These are phyloP conservation scores for Drosophila colorata DNA, from an alignment of 2,888 invertebrate species.

Conservation along the genomic window DNA sequence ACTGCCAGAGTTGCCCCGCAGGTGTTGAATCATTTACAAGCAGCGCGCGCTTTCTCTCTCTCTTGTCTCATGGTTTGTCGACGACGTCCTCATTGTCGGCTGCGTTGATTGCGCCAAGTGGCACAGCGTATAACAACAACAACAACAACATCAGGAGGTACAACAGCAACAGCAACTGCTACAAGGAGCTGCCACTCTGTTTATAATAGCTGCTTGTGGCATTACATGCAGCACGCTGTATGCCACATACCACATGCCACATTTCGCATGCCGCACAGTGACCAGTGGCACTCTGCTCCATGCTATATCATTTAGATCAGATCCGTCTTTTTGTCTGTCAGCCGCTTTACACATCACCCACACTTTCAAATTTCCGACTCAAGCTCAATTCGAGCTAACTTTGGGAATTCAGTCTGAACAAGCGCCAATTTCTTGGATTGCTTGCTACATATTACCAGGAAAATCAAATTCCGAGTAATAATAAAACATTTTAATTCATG, in stretches of 20 bases:
- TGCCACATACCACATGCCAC: background rate
- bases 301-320: slow-evolving; percentile 45
- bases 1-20: slow-evolving; percentile 55
- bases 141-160: slow-evolving; percentile 16
- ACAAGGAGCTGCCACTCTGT: slow-evolving; percentile 22
- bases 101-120: slow-evolving; percentile 64
- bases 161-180: slow-evolving; percentile 11
- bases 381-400: background rate
- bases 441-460: background rate
- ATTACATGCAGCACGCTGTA: slow-evolving; percentile 18
- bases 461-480: background rate
- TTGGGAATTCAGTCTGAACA: background rate
- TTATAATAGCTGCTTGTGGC: slow-evolving; percentile 60
- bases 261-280: slow-evolving; percentile 6
- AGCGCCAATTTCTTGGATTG: background rate
- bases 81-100: slow-evolving; percentile 53
- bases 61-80: slow-evolving; percentile 29
- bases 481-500: too few species aligned
- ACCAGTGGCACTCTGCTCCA: slow-evolving; percentile 15
- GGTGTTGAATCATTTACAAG: slow-evolving; percentile 80
- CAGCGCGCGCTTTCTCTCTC: slow-evolving; percentile 18
- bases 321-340: background rate
- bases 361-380: background rate
- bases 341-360: background rate
- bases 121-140: slow-evolving; percentile 33